These are phyloP conservation scores for Typhlichthys eigenmanni DNA, from an alignment of 2,797 vertebrate species.

Conservation along the genomic window DNA sequence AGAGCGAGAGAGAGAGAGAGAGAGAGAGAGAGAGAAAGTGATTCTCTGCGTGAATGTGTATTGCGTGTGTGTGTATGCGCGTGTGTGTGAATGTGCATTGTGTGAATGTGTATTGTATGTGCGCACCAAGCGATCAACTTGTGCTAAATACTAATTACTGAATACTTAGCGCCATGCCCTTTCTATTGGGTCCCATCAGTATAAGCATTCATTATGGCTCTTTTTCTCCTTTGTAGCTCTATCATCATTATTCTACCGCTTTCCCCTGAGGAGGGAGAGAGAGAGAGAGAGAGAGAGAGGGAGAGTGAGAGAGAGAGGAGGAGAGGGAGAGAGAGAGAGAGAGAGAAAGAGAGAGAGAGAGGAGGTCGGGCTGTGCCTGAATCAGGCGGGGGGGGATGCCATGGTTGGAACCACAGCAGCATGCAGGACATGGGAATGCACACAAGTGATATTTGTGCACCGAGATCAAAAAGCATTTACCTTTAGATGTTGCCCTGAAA, in stretches of 20 bases:
- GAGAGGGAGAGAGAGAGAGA: constrained; percentile 35
- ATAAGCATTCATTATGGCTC: constrained; percentile 84
- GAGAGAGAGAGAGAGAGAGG: neutral
- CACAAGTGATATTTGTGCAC: constrained; percentile 85
- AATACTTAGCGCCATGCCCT: constrained; percentile 82
- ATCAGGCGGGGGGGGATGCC: constrained; percentile 66
- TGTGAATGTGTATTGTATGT: constrained; percentile 33
- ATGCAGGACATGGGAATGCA: constrained; percentile 79
- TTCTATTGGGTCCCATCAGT: constrained; percentile 85
- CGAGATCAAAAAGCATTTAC: constrained; percentile 86
- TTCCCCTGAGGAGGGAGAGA: constrained; percentile 65
- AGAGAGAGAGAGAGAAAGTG: neutral
- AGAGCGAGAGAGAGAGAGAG: neutral
- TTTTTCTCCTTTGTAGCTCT: constrained; percentile 77
- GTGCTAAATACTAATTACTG: constrained; percentile 83
- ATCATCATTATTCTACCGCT: constrained; percentile 80
- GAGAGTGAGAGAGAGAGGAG: no score
- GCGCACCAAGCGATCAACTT: constrained; percentile 73
- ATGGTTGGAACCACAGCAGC: constrained; percentile 67
- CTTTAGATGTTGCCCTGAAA: constrained; percentile 96
- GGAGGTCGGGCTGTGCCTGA: constrained; percentile 62
- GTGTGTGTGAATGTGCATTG: neutral
- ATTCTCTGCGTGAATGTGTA: neutral
- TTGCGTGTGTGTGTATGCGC: neutral
- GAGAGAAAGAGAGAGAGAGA: constrained; percentile 50